These are phyloP conservation scores for Lucinisca nassula DNA, from an alignment of 2,888 invertebrate species.

Conservation along the genomic window DNA sequence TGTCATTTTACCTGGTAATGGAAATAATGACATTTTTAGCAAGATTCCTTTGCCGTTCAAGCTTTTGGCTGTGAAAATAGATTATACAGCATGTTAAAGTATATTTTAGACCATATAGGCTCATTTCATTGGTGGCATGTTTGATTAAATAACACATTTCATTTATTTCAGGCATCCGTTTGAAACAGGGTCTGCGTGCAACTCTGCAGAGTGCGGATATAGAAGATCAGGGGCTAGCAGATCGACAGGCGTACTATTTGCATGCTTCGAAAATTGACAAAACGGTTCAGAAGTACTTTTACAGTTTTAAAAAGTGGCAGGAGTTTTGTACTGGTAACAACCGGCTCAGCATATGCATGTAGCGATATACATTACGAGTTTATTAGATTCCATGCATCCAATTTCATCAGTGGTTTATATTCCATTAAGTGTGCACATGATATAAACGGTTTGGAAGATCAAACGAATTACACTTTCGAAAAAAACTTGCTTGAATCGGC, in stretches of 20 bases:
- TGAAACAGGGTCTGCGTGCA: not conserved
- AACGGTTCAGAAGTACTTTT: constrained; percentile 38
- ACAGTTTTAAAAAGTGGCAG: constrained; percentile 52
- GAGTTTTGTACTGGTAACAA: constrained; percentile 24
- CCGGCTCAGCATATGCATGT: constrained; percentile 46
- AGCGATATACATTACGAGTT: constrained; percentile 32
- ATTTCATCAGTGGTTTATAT: constrained; percentile 35
- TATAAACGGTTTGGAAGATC: constrained; percentile 33
- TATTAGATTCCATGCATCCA: constrained; percentile 36
- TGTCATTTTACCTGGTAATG: not conserved
- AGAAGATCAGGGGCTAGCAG: not conserved
- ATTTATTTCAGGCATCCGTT: constrained; percentile 22
- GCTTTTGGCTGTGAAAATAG: not conserved
- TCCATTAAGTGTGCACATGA: constrained; percentile 56
- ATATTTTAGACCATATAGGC: not conserved
- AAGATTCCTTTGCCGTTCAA: not conserved
- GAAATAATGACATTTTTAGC: not conserved
- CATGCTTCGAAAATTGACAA: constrained; percentile 39
- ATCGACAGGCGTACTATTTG: constrained; percentile 29
- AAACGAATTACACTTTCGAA: constrained; percentile 45
- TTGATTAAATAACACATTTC: not conserved
- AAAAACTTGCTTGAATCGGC: constrained; percentile 51
- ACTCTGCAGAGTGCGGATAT: constrained; percentile 13
- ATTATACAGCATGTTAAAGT: not conserved
- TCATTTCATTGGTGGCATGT: not conserved